Evolutionary conservation across 2,888 invertebrate species (phyloP), one percentile per base, ranked within the genome.

Genomic region (Xylophagus ater): DNA sequence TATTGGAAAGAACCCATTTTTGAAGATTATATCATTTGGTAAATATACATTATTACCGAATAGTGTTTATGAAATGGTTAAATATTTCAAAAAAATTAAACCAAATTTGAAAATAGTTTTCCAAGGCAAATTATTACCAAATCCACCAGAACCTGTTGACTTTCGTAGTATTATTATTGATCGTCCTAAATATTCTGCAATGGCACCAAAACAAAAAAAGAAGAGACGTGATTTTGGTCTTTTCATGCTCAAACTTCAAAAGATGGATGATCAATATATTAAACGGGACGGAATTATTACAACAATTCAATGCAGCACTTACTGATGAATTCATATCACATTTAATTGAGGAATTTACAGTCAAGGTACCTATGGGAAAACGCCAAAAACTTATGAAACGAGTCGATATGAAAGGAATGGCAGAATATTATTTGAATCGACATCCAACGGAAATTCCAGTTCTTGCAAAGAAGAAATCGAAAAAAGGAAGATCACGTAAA

Each of bases 131-230:
- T 2, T 37, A 1, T 29, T 40, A n/a, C 42, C 43, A 15, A 40
- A 45, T 37, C 40, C 39, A 19, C 40, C 44, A 6, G 29, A 33
- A 9, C n/a, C 20, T 9, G 37, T 43, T 15, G 30, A 39, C 21
- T 42, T 42, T 32, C 12, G 8, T 14, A 14, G 24, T 21, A 37
- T 47, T 21, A 17, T 40, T 9, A 25, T 41, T 10, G 36, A 43
- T 31, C 32, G 45, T 13, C 34, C 34, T 7, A 45, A 43, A 35
- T 35, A 29, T 40, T 21, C 43, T 4, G 44, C 44, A 17, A 32
- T 40, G 36, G 35, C 39, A 20, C 43, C 47, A 2, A 47, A 45
- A 29, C 32, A 44, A 23, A 26, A 33, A 5, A 37, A 42, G 17
- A 26, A 37, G 1, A 33, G 17, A 36, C 25, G 29, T 12, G 25